A percentile compares a stretch with the other conserved stretches of the same genome.
phyloP scores from a whole-genome alignment of 64 coral and sea anemone genomes.

The Montipora capricornis region DNA sequence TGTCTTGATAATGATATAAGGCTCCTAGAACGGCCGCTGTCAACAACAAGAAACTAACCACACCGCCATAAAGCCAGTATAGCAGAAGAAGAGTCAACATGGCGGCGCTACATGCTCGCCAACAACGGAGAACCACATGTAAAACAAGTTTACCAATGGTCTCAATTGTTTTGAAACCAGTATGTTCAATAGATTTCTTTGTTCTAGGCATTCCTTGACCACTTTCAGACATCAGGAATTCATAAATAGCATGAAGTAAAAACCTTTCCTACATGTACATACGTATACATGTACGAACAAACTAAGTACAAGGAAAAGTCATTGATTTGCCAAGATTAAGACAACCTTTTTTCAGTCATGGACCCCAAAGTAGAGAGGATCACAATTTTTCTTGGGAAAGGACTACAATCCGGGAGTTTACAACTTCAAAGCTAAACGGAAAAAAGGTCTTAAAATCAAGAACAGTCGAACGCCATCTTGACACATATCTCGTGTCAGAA shows the following conservation, averaged over 20 bases:
- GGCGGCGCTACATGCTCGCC: conserved; percentile 93
- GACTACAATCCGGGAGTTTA: neutral
- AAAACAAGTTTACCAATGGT: conserved; percentile 90
- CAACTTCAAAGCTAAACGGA: neutral
- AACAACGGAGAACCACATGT: conserved; percentile 86
- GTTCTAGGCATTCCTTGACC: conserved; percentile 69
- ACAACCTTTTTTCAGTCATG: neutral
- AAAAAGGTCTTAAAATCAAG: neutral
- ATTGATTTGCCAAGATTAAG: neutral
- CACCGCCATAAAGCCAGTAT: conserved; percentile 98
- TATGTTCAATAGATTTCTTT: conserved; percentile 80
- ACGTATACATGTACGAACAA: too few relatives aligned
- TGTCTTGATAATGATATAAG: conserved; percentile 96
- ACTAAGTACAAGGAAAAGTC: neutral
- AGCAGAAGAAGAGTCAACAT: conserved; percentile 89
- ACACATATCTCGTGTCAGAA: neutral
- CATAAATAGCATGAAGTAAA: neutral
- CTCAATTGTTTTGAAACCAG: conserved; percentile 98
- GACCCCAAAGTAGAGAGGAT: neutral
- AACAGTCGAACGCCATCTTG: neutral
- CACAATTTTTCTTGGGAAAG: too few relatives aligned
- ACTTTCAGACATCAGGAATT: conserved; percentile 71
- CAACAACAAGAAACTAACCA: conserved; percentile 92
- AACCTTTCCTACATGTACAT: neutral
- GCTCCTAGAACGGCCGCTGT: conserved; percentile 93